A percentile compares a stretch with the other conserved stretches of the same genome.
phyloP scores from a whole-genome alignment of 1,140 invertebrate genomes.

The Aethina tumida region DNA sequence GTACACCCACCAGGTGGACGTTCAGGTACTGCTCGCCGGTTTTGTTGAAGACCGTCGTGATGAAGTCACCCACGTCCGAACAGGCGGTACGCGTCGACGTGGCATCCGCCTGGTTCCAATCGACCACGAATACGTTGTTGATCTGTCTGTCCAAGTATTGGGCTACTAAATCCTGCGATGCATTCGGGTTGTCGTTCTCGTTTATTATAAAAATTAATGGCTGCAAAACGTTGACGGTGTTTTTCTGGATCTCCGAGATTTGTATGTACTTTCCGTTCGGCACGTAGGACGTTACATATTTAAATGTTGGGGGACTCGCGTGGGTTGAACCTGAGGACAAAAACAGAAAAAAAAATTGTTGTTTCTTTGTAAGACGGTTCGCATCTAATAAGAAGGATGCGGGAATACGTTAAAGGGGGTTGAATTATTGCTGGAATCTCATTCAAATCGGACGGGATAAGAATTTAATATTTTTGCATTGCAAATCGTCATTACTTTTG shows the following conservation, averaged over 20 bases:
- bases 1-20: constrained; percentile 12
- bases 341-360: neutral
- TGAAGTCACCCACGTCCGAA: constrained; percentile 9
- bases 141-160: constrained; percentile 11
- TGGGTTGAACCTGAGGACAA: neutral
- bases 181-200: constrained; percentile 7
- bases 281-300: constrained; percentile 9
- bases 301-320: constrained; percentile 8
- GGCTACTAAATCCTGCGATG: constrained; percentile 1
- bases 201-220: constrained; percentile 13
- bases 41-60: constrained; percentile 10
- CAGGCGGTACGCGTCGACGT: constrained; percentile 4
- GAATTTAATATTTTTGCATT: too few relatives aligned
- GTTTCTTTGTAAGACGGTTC: too few relatives aligned
- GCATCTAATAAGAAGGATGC: too few relatives aligned
- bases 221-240: constrained; percentile 13
- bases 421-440: too few relatives aligned
- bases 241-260: constrained; percentile 10
- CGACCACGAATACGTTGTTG: constrained; percentile 12
- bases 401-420: too few relatives aligned
- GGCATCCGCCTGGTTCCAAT: constrained; percentile 4
- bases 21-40: constrained; percentile 10
- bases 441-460: too few relatives aligned
- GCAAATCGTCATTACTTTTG: too few relatives aligned
- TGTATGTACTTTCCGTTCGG: constrained; percentile 8